phyloP scores from a whole-genome alignment of 2,888 invertebrate genomes.

The Drosophila paracracens region DNA sequence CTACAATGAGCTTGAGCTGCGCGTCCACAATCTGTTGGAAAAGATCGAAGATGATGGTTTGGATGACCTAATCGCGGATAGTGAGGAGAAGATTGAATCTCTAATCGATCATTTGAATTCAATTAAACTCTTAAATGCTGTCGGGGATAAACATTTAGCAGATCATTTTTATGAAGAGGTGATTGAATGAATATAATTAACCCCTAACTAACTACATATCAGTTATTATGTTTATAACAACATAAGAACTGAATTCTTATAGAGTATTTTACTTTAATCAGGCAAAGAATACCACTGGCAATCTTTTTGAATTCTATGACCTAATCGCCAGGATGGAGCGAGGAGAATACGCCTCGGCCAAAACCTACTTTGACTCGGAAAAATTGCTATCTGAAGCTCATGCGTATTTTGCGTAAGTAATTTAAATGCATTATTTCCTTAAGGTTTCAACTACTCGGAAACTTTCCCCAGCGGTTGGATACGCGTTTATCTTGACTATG shows the following conservation, averaged over 20 bases:
- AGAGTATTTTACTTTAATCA: constrained; percentile 4
- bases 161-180: constrained; percentile 50
- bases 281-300: constrained; percentile 20
- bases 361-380: constrained; percentile 33
- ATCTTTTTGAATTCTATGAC: constrained; percentile 57
- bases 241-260: background rate
- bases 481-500: constrained; percentile 64
- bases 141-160: constrained; percentile 44
- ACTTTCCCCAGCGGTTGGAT: constrained; percentile 51
- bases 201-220: background rate
- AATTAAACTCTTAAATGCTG: constrained; percentile 48
- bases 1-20: constrained; percentile 61
- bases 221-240: background rate
- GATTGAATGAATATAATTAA: background rate
- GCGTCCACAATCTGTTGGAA: constrained; percentile 45
- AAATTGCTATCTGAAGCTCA: constrained; percentile 24
- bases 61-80: constrained; percentile 3
- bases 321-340: constrained; percentile 68
- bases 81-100: background rate
- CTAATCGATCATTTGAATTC: constrained; percentile 56
- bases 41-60: constrained; percentile 42
- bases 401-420: constrained; percentile 57
- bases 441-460: background rate
- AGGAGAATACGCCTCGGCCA: constrained; percentile 56
- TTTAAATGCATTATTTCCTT: background rate